Base-by-base conservation (phyloP, 2,797 vertebrate species). In the Argentina silus region DNA sequence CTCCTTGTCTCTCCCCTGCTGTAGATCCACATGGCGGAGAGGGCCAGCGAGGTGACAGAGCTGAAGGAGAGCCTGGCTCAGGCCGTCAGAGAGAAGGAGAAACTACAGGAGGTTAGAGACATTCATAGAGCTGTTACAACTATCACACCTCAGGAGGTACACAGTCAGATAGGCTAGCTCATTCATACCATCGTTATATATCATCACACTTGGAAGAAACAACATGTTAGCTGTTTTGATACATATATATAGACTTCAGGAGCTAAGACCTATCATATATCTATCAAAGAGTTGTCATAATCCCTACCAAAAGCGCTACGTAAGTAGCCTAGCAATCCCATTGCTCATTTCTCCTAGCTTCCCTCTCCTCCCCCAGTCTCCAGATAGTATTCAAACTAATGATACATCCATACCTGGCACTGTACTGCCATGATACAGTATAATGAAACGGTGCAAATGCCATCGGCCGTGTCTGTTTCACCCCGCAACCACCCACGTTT, bases 21-120 rank as follows among this genome's bases (percentile, higher is more conserved):
- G 23, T 53, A 98, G 97, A 89, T 95, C 86, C 96, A 95, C 57
- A 91, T 96, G 88, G 91, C 93, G 0, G 95, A 97, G 88, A 96
- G 96, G 85, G 94, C 95, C 72, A 93, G 89, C 27, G 94, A 95
- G 88, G 95, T 97, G 91, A 93, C 90, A 9, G 94, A 94, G 60
- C 87, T 98, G 76, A 93, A 93, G 79, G 91, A 91, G 47, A 94
- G 92, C 87, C 84, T 98, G 59, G 95, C 95, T 67, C 91, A 91
- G 55, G 90, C 96, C 36, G 91, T 91, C 21, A 89, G 73, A 83
- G 95, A 96, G 75, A 97, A 97, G 89, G 94, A 95, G 80, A 90
- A 89, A 12, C 87, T 94, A 1, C 88, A 93, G 84, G 92, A 94
- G 91, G 93, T 93, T 43, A 55, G 72, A 47, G 23, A 55, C 61